Conservation (phyloP, 2,797 vertebrate genomes). For the Propithecus perrieri region DNA sequence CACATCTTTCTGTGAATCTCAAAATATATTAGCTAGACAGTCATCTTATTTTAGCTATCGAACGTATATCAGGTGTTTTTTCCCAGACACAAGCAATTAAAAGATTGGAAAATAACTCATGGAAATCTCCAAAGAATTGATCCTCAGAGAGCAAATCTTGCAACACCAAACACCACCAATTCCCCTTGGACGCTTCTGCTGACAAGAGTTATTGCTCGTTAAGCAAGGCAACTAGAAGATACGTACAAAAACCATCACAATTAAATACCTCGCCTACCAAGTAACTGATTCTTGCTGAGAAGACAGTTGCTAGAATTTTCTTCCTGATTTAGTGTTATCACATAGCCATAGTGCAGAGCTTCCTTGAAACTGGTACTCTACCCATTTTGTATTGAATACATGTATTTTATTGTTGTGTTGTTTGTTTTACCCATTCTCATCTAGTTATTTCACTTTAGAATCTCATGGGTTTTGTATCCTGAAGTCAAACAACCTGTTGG, state of each 20-base stretch:
- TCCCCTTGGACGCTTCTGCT: constrained; percentile 77
- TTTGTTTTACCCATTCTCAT: background rate
- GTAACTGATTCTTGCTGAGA: constrained; percentile 26
- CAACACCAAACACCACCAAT: constrained; percentile 80
- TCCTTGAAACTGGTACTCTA: background rate
- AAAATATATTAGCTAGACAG: constrained; percentile 86
- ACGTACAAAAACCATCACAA: constrained; percentile 73
- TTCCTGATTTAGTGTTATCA: background rate
- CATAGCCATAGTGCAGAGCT: background rate
- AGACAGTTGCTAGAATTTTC: background rate
- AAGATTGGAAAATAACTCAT: constrained; percentile 86
- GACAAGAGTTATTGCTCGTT: constrained; percentile 80
- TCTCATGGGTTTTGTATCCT: constrained; percentile 24
- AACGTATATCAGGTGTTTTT: constrained; percentile 83
- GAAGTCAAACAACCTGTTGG: constrained; percentile 51
- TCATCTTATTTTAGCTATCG: constrained; percentile 85
- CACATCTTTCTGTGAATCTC: constrained; percentile 75
- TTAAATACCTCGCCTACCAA: constrained; percentile 59
- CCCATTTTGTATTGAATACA: background rate
- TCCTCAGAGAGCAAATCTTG: constrained; percentile 82
- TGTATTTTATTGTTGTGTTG: background rate
- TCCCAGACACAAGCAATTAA: constrained; percentile 90
- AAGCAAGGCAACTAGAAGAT: constrained; percentile 73
- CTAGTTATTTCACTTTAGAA: constrained; percentile 51
- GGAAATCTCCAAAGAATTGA: constrained; percentile 83